Percentiles rank a stretch among this genome's conserved stretches.
phyloP scores from a whole-genome alignment of 2,797 vertebrate species.

The Myotis findleyi region DNA sequence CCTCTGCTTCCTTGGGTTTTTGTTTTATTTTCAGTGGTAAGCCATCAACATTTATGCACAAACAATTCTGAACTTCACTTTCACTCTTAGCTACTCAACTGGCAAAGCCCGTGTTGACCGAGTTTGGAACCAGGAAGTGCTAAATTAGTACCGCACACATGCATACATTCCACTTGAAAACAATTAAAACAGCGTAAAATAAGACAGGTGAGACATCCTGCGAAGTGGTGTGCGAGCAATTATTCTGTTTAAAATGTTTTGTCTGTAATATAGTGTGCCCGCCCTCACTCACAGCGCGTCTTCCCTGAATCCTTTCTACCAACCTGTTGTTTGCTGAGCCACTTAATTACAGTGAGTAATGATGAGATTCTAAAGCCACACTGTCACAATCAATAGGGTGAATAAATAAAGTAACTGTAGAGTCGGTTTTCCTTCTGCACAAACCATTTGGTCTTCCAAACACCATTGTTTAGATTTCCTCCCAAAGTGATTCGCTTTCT shows the following conservation, averaged over 20 bases:
- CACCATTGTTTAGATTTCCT: conserved; percentile 18
- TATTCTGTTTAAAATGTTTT: conserved; percentile 40
- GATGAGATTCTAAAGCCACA: conserved; percentile 15
- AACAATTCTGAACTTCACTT: not conserved
- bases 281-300: not conserved
- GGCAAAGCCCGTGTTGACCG: not conserved
- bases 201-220: conserved; percentile 48
- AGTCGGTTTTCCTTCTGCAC: not conserved
- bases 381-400: conserved; percentile 24
- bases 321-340: conserved; percentile 29
- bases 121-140: not conserved
- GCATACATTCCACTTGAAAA: conserved; percentile 11
- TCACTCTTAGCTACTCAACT: not conserved
- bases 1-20: not conserved
- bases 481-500: not conserved
- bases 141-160: not conserved
- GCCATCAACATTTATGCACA: not conserved
- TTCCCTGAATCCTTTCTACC: conserved; percentile 31
- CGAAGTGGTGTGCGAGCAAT: conserved; percentile 15
- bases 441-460: conserved; percentile 3
- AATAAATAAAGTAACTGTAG: conserved; percentile 57
- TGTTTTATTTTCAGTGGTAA: not conserved
- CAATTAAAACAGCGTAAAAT: conserved; percentile 12
- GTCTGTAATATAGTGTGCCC: not conserved
- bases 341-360: conserved; percentile 64